These are phyloP conservation scores for Drosophila longiperda DNA, from an alignment of 2,888 invertebrate species.

Conservation along the genomic window DNA sequence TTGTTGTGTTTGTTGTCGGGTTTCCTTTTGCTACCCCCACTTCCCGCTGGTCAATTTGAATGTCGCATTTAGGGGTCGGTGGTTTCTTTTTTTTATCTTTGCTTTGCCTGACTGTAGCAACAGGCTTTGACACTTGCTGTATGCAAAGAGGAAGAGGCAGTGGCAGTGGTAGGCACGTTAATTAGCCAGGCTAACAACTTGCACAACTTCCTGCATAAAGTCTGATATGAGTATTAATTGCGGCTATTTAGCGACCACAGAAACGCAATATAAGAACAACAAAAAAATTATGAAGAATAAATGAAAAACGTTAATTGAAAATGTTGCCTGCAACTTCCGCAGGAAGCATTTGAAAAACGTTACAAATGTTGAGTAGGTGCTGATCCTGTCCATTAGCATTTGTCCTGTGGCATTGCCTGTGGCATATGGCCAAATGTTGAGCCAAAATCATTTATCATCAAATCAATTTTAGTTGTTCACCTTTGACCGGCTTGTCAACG, in stretches of 20 bases:
- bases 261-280: constrained; percentile 16
- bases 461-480: constrained; percentile 13
- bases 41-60: constrained; percentile 60
- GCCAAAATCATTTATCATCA: constrained; percentile 6
- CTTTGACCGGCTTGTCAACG: constrained; percentile 20
- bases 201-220: constrained; percentile 63
- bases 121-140: constrained; percentile 67
- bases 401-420: constrained; percentile 6
- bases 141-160: not conserved
- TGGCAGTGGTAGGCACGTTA: constrained; percentile 44
- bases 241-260: constrained; percentile 68
- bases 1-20: constrained; percentile 20
- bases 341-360: constrained; percentile 67
- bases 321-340: constrained; percentile 69
- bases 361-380: constrained; percentile 54
- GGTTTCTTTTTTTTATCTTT: constrained; percentile 3
- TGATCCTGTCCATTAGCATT: constrained; percentile 46
- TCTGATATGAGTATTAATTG: constrained; percentile 61
- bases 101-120: constrained; percentile 46
- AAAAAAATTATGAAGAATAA: not conserved
- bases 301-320: constrained; percentile 61
- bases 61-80: constrained; percentile 50
- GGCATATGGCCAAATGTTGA: constrained; percentile 45
- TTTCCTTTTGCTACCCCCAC: constrained; percentile 34
- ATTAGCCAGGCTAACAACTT: constrained; percentile 60